Conservation (phyloP, 2,113 vertebrate species). For the Perca schrenkii region DNA sequence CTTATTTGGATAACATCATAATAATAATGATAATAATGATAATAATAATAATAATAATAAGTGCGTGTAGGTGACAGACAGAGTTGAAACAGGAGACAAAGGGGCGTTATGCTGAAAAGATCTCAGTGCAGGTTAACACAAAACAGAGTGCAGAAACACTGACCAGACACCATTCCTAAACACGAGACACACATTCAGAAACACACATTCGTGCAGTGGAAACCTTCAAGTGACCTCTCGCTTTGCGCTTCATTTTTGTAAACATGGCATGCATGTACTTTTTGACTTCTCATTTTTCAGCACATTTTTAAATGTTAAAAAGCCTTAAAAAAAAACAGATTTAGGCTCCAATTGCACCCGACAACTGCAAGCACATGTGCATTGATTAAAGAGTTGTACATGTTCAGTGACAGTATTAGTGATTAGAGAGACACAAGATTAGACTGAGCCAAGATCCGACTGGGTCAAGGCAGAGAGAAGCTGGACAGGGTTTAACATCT, state of each 20-base stretch:
- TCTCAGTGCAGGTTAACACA: slow-evolving; percentile 28
- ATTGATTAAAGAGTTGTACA: not conserved
- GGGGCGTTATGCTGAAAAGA: slow-evolving; percentile 5
- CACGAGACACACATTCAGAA: not conserved
- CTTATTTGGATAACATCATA: not conserved
- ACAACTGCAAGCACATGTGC: not conserved
- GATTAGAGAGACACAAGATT: slow-evolving; percentile 35
- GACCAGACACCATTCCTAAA: slow-evolving; percentile 5
- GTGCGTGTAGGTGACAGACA: not conserved
- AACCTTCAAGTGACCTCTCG: not conserved
- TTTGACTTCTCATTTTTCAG: not conserved
- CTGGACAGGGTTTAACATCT: slow-evolving; percentile 32
- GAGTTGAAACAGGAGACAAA: slow-evolving; percentile 22
- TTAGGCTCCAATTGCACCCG: not conserved
- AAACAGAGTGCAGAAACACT: not conserved
- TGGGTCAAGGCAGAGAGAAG: slow-evolving; percentile 20
- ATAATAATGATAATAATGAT: too few species aligned
- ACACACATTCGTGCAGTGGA: slow-evolving; percentile 47
- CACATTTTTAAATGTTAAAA: slow-evolving; percentile 4
- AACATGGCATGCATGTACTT: slow-evolving; percentile 30
- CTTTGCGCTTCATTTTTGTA: not conserved
- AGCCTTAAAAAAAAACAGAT: too few species aligned
- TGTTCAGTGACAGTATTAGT: slow-evolving; percentile 41
- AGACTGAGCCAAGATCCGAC: slow-evolving; percentile 4
- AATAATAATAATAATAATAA: not conserved